phyloP scores from a whole-genome alignment of 2,888 invertebrate genomes.

The Ephialtes manifestator region DNA sequence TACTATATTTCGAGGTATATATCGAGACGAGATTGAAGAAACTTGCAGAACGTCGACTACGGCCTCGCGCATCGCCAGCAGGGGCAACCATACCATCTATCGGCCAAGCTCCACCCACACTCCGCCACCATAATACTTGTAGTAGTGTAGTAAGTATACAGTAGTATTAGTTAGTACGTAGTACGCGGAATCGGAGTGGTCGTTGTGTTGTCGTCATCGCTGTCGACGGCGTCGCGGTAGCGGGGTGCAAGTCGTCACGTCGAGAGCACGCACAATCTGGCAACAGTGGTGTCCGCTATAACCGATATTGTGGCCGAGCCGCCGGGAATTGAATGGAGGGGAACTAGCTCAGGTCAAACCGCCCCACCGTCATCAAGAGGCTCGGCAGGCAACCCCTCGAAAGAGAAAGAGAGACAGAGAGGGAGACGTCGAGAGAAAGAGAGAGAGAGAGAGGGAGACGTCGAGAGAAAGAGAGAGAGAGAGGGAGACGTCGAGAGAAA shows the following conservation, averaged over 20 bases:
- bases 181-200: slow-evolving; percentile 42
- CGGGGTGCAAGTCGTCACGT: slow-evolving; percentile 70
- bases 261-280: slow-evolving; percentile 82
- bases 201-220: slow-evolving; percentile 67
- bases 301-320: slow-evolving; percentile 85
- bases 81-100: slow-evolving; percentile 75
- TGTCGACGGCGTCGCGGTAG: slow-evolving; percentile 60
- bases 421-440: neutral
- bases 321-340: slow-evolving; percentile 85
- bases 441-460: neutral
- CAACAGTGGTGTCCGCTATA: slow-evolving; percentile 84
- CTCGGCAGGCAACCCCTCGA: slow-evolving; percentile 70
- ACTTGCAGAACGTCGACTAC: slow-evolving; percentile 61
- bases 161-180: slow-evolving; percentile 11
- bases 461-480: neutral
- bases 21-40: slow-evolving; percentile 49
- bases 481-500: slow-evolving; percentile 1
- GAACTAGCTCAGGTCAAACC: slow-evolving; percentile 85
- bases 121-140: slow-evolving; percentile 45
- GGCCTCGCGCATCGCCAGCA: slow-evolving; percentile 63
- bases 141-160: neutral
- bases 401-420: neutral
- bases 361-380: slow-evolving; percentile 77
- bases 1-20: slow-evolving; percentile 4
- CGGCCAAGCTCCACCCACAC: slow-evolving; percentile 79